A percentile compares a stretch with the other conserved stretches of the same genome.
Evolutionary conservation across 1,140 invertebrate genomes (phyloP).

Genomic region (Drosophila quadrilineata): DNA sequence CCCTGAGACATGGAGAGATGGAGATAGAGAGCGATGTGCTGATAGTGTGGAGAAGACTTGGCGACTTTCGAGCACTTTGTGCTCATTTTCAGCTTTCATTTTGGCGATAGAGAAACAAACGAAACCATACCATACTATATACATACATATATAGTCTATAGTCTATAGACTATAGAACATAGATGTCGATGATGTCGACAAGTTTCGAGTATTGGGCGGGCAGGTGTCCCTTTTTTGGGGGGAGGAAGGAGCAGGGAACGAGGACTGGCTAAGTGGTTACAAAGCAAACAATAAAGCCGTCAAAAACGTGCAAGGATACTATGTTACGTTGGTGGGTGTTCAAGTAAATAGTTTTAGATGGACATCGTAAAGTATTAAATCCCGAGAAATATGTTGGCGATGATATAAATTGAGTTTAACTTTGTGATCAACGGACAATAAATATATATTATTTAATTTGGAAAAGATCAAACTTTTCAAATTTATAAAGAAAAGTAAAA

Average conservation of each 20-base stretch:
- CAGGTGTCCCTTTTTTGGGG: slow-evolving; percentile 8
- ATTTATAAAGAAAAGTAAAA: no score
- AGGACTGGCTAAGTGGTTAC: slow-evolving; percentile 2
- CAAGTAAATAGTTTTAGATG: slow-evolving; percentile 19
- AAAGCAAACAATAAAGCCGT: slow-evolving; percentile 68
- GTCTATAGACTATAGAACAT: no score
- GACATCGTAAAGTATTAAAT: slow-evolving; percentile 17
- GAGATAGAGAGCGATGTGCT: slow-evolving; percentile 3
- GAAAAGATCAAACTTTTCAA: no score
- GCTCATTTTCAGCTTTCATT: slow-evolving; percentile 52
- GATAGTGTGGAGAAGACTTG: slow-evolving; percentile 41
- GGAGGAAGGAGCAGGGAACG: background rate
- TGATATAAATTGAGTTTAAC: no score
- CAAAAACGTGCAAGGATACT: slow-evolving; percentile 64
- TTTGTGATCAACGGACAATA: no score
- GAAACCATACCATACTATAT: no score
- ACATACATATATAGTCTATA: no score
- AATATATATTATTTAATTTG: no score
- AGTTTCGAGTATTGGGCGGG: background rate
- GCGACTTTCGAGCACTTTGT: slow-evolving; percentile 73
- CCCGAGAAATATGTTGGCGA: background rate
- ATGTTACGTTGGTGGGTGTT: no score
- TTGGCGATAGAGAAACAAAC: no score
- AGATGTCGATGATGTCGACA: slow-evolving; percentile 22
- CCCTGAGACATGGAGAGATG: background rate